These are phyloP conservation scores for Alsophila aescularia DNA, from an alignment of 2,888 invertebrate genomes.

Conservation along the genomic window DNA sequence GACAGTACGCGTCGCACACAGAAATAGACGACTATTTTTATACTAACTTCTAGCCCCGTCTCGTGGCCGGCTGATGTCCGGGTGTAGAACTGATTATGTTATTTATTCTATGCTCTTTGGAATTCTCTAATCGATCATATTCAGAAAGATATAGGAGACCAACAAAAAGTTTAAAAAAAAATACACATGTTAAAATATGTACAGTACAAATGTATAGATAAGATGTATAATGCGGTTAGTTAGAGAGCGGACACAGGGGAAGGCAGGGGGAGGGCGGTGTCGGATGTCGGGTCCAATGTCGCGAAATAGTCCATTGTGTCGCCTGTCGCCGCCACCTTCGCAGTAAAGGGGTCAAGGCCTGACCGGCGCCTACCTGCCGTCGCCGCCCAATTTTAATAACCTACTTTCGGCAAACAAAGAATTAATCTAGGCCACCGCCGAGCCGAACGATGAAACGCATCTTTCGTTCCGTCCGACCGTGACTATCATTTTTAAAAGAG, in stretches of 20 bases:
- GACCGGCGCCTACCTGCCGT: conserved; percentile 71
- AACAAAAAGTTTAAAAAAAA: background rate
- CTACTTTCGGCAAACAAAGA: conserved; percentile 43
- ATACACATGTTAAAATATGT: background rate
- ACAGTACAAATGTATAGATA: conserved; percentile 4
- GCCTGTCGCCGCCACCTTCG: conserved; percentile 46
- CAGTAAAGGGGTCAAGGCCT: conserved; percentile 76
- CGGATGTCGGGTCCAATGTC: conserved; percentile 69
- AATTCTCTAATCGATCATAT: background rate
- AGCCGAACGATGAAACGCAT: conserved; percentile 20
- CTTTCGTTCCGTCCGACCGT: conserved; percentile 23
- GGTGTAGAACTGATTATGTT: conserved; percentile 20
- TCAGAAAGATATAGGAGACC: background rate
- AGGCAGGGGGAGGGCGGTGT: conserved; percentile 35
- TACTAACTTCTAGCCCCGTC: conserved; percentile 35
- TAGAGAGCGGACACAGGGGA: conserved; percentile 19
- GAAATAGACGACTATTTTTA: conserved; percentile 40
- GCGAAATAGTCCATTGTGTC: conserved; percentile 72
- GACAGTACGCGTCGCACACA: conserved; percentile 46
- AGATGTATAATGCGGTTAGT: conserved; percentile 11
- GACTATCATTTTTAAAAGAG: conserved; percentile 23
- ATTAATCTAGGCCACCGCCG: conserved; percentile 35
- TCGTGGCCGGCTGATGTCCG: conserved; percentile 33
- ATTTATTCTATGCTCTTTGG: conserved; percentile 10
- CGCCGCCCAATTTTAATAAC: conserved; percentile 50